Evolutionary conservation across 2,797 vertebrate genomes (phyloP), one percentile per base, ranked within the genome.

Genomic region (Uromys caudimaculatus): DNA sequence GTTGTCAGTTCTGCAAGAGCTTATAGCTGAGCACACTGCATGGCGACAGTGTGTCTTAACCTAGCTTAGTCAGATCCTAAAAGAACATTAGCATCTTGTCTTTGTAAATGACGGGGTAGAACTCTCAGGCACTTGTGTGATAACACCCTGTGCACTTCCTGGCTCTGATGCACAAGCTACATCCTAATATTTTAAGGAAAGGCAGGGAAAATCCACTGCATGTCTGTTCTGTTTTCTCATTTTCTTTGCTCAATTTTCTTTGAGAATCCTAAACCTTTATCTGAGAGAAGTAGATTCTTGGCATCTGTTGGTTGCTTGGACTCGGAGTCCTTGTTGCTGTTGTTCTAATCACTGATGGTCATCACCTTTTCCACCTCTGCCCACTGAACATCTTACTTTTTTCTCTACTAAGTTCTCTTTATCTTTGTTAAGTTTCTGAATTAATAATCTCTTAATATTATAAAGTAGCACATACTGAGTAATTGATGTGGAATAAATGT

Each of bases 221-320:
- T 13, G 0, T 64, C 2, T 69, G 32, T 76, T 91, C 29, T 78
- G 29, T 81, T 32, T 88, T 78, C 64, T 92, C 2, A 87, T 35
- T 89, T 89, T 75, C 54, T 78, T 17, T 32, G 60, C 4, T 78
- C 50, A 60, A 50, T 91, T 88, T 90, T 84, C 69, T 96, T 86
- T 78, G 41, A 89, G n/a, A 60, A 29, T 87, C 2, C 11, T 50
- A 93, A 88, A 21, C 8, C 23, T 19, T 92, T 79, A 78, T 9
- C 8, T 87, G n/a, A 89, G 3, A 95, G 16, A 64, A 76, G 85
- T 6, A 76, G 38, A 64, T 54, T 78, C 32, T 52, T 85, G 83
- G 12, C 62, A 78, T 91, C 9, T 3, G 88, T 92, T 91, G 29
- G 76, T 89, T 58, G 24, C 6, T 58, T 75, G 12, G 11, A 47